Percentiles rank a stretch among this genome's conserved stretches.
phyloP scores from a whole-genome alignment of 2,888 invertebrate species.

The Scaptomyza parva region DNA sequence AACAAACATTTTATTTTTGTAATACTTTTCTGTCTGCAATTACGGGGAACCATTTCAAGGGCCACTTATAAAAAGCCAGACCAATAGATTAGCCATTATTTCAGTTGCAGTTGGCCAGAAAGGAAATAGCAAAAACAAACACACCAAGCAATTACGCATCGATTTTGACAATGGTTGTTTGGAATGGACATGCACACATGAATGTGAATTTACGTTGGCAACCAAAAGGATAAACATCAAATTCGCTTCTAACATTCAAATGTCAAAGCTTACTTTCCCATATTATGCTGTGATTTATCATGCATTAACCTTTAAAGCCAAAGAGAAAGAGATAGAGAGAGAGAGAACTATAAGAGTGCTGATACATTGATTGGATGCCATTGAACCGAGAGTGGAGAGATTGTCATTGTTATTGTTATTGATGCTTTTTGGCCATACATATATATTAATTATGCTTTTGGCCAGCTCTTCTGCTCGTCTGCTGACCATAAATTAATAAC shows the following conservation, averaged over 20 bases:
- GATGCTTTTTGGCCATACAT: constrained; percentile 8
- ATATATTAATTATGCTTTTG: constrained; percentile 62
- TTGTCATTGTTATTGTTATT: constrained; percentile 24
- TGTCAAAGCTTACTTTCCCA: not conserved
- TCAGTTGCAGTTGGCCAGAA: not conserved
- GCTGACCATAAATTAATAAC: constrained; percentile 68
- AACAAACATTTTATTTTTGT: not conserved
- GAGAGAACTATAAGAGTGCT: constrained; percentile 13
- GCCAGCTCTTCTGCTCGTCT: constrained; percentile 51
- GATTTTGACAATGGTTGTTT: constrained; percentile 10
- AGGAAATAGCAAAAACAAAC: not conserved
- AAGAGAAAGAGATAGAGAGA: too few species aligned
- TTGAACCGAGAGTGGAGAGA: constrained; percentile 54
- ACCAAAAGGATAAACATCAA: constrained; percentile 9
- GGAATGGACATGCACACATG: too few species aligned
- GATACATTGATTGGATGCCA: constrained; percentile 53
- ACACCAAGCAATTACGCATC: not conserved
- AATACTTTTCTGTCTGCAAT: not conserved
- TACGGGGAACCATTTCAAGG: not conserved
- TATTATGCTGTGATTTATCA: constrained; percentile 1
- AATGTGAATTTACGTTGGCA: constrained; percentile 22
- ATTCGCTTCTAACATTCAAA: constrained; percentile 2
- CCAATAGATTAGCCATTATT: not conserved
- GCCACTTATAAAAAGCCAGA: not conserved
- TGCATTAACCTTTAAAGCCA: constrained; percentile 7